phyloP scores from a whole-genome alignment of 2,888 invertebrate genomes.

The Daptonema setosum region DNA sequence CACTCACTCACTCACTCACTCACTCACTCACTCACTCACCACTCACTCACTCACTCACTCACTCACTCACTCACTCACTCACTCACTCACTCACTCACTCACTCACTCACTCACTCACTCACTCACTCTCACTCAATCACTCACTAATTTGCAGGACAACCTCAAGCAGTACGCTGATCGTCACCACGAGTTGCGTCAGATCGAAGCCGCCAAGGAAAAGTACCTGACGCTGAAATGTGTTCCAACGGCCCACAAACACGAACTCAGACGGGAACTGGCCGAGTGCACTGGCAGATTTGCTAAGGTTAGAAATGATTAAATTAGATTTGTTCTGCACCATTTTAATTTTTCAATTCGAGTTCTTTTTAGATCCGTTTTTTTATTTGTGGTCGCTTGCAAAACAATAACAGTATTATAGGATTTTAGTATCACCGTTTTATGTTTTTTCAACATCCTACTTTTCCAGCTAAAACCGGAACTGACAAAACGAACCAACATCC shows the following conservation, averaged over 20 bases:
- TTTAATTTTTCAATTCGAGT: background rate
- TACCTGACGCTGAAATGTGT: background rate
- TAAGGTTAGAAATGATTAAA: background rate
- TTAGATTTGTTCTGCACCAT: background rate
- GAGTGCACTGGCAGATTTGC: background rate
- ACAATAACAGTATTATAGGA: too few species aligned
- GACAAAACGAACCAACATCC: background rate
- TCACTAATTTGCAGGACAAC: background rate
- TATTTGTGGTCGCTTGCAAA: background rate
- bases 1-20: constrained; percentile 1
- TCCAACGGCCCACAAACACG: background rate
- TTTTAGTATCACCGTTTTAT: too few species aligned
- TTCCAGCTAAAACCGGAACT: background rate
- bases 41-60: too few species aligned
- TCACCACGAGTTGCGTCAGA: background rate
- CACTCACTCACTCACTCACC: too few species aligned
- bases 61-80: too few species aligned
- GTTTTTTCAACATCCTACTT: background rate
- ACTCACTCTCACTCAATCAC: too few species aligned
- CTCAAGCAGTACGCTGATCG: background rate
- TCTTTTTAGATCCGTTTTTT: too few species aligned
- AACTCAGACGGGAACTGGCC: background rate
- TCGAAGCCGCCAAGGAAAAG: background rate
- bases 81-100: too few species aligned
- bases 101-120: too few species aligned